Evolutionary conservation across 2,888 invertebrate species (phyloP).

Genomic region (Polia nebulosa): DNA sequence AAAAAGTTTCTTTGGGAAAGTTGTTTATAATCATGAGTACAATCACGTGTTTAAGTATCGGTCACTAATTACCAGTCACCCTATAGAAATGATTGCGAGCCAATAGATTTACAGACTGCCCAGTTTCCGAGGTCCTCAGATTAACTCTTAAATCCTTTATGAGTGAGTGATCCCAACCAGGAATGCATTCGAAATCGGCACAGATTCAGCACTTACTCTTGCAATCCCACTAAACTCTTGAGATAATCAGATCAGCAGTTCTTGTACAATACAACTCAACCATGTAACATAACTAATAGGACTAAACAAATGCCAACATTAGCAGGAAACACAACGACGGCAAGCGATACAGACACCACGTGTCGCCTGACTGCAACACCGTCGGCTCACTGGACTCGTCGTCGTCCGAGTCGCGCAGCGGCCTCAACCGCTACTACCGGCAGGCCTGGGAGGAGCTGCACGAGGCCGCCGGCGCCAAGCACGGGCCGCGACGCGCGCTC

Average conservation of each 20-base stretch:
- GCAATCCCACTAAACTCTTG: neutral
- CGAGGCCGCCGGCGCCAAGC: constrained; percentile 93
- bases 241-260: neutral
- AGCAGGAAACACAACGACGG: constrained; percentile 92
- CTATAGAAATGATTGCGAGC: too few relatives aligned
- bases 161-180: too few relatives aligned
- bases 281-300: neutral
- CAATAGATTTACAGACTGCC: neutral
- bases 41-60: too few relatives aligned
- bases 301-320: constrained; percentile 33
- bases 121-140: neutral
- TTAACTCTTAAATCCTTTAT: neutral
- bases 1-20: too few relatives aligned
- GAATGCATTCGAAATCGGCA: neutral
- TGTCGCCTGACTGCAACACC: constrained; percentile 97
- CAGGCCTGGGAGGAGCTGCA: constrained; percentile 98
- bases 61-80: too few relatives aligned
- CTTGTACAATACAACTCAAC: neutral
- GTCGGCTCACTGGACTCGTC: constrained; percentile 97
- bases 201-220: neutral
- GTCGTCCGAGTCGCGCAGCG: constrained; percentile 95
- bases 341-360: constrained; percentile 97
- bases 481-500: constrained; percentile 75
- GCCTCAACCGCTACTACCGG: constrained; percentile 96
- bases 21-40: too few relatives aligned